phyloP scores from a whole-genome alignment of 35 echinoderm and acorn worm species.

The Heliocidaris tuberculata region DNA sequence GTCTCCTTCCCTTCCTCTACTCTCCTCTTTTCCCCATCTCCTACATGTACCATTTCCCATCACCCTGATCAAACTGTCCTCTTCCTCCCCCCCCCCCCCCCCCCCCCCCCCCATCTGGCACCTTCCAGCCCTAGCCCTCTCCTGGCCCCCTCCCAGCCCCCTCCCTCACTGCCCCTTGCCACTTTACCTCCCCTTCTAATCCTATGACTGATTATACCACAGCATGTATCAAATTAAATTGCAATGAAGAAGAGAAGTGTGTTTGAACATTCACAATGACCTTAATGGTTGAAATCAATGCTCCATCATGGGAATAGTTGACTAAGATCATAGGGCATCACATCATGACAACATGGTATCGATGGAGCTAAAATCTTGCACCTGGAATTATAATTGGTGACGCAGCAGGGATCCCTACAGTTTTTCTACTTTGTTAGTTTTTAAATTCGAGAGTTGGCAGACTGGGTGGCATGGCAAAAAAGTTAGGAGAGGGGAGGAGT shows the following conservation, averaged over 20 bases:
- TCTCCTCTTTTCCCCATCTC: background rate
- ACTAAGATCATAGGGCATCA: background rate
- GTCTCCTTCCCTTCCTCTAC: background rate
- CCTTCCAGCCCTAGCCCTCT: background rate
- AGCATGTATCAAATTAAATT: background rate
- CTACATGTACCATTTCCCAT: background rate
- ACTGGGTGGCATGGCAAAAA: background rate
- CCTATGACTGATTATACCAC: background rate
- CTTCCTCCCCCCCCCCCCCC: too few species aligned
- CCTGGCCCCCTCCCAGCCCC: background rate
- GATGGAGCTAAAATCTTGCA: conserved; percentile 16
- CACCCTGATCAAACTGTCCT: too few species aligned
- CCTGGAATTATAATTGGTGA: conserved; percentile 9
- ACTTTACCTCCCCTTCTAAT: background rate
- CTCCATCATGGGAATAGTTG: background rate
- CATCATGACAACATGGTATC: conserved; percentile 10
- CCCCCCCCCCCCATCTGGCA: too few species aligned
- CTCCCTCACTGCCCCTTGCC: background rate
- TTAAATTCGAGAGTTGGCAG: background rate
- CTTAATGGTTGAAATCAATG: conserved; percentile 11
- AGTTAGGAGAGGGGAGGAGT: background rate
- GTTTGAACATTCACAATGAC: conserved; percentile 12
- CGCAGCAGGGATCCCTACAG: background rate
- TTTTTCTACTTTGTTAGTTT: background rate
- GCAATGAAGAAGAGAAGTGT: background rate